Evolutionary conservation across 2,113 vertebrate genomes (phyloP), one percentile per base, ranked within the genome.

Genomic region (Tachysurus vachellii): DNA sequence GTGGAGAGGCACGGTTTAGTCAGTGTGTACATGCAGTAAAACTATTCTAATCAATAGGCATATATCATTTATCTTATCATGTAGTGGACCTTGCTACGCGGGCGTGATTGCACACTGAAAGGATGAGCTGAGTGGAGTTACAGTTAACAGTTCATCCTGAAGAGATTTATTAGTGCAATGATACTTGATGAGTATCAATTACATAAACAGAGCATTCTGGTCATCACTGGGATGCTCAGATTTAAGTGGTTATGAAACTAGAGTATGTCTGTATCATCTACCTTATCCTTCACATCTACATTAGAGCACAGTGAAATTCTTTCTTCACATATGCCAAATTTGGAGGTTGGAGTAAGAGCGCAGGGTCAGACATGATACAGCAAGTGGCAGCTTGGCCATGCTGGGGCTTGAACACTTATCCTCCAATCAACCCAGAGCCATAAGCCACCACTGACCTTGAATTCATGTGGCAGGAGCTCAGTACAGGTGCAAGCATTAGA

Each of bases 51-150:
- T 86, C 80, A 83, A 19, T 13, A 8, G 44, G 31, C 61, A 0
- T 80, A 77, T 11, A 23, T 77, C 13, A 26, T 53, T 61, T 44
- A 87, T 87, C 64, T 87, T 87, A 87, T 89, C 79, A 19, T 13
- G 56, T 28, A 0, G 31, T 83, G 79, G 50, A 59, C 68, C 82
- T 82, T 64, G 73, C 3, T 36, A 31, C 71, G 53, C 19, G 53
- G 23, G n/a, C 14, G 53, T 47, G 47, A 50, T 31, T 50, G 21
- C n/a, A 80, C 19, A 9, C 31, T 57, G 54, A 36, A 36, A 36
- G 36, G 62, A 54, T 6, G n/a, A 17, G 19, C 47, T 54, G 53
- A 59, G 59, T 23, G 62, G 5, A 17, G 28, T 64, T 71, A 87
- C 85, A 36, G 66, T 82, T 59, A 87, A 42, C 14, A 28, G 53